Evolutionary conservation across 2,888 invertebrate species (phyloP), one percentile per base, ranked within the genome.

Genomic region (Cryptops parisi): DNA sequence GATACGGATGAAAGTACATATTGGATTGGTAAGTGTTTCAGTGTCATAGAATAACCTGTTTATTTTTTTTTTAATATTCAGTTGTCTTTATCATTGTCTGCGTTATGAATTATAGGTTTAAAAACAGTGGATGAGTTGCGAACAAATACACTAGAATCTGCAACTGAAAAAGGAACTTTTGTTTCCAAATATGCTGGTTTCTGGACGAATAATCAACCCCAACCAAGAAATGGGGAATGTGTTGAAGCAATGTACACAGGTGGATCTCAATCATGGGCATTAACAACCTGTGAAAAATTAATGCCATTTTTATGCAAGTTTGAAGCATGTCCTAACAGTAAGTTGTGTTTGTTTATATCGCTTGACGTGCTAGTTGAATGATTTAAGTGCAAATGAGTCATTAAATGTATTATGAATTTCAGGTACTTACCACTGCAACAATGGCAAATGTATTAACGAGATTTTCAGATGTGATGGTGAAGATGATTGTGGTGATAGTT

Each of bases 261-360:
- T 61, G 80, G 81, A 55, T 76, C 75, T 58, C 90, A 91, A 70
- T 88, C 88, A 55, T 96, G 96, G 96, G 83, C 87, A 67, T 74
- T 96, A 56, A 87, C 88, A 53, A 90, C 91, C 26, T 96, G 96
- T 69, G 94, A 94, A 74, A 83, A 86, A 52, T 76, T 96, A 49
- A 74, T 93, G 62, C 93, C 93, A 24, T 96, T 96, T 70, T 85
- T 94, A 80, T 96, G 96, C 67, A 80, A 85, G 65, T 78, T 89
- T 24, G 78, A 78, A 59, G 93, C 94, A 49, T 96, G 94, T 70
- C 89, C 93, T 52, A 76, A 80, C 67, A 84, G 82, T 82, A 70
- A 5, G 15, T 41, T 41, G 9, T 41, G 19, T 41, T 41, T 41
- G 19, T 41, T 41, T 41, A 5, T 26, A 23, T n/a, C 15, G 5